phyloP scores from a whole-genome alignment of 2,113 vertebrate species.

The Kobus ellipsiprymnus region DNA sequence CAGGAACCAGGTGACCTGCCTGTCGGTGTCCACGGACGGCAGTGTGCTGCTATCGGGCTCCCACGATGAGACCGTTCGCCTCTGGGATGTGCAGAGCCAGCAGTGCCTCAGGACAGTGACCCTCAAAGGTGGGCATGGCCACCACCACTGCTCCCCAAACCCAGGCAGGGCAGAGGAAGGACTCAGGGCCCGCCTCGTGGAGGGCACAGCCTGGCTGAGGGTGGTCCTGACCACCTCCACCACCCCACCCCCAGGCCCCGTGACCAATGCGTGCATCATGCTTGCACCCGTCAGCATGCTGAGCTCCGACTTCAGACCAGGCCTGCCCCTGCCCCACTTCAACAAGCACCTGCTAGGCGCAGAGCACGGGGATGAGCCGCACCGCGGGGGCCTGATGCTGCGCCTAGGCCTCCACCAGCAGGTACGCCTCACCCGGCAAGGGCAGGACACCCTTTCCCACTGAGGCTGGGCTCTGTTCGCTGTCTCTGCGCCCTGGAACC shows the following conservation, averaged over 20 bases:
- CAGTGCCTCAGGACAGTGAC: conserved; percentile 90
- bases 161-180: not conserved
- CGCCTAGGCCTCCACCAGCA: conserved; percentile 86
- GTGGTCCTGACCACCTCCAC: not conserved
- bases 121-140: conserved; percentile 87
- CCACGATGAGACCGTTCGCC: conserved; percentile 90
- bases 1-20: conserved; percentile 94
- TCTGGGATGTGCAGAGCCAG: conserved; percentile 97
- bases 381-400: conserved; percentile 81
- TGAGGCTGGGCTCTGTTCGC: not conserved
- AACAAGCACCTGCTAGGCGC: conserved; percentile 88
- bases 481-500: not conserved
- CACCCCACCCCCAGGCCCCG: conserved; percentile 79
- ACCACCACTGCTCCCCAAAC: not conserved
- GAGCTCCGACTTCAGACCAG: conserved; percentile 88
- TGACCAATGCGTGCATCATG: conserved; percentile 90
- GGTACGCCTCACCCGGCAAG: conserved; percentile 74
- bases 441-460: not conserved
- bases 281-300: conserved; percentile 93
- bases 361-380: conserved; percentile 79
- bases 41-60: conserved; percentile 93
- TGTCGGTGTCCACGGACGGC: conserved; percentile 93
- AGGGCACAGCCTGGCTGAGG: no score
- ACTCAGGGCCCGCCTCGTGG: accelerated
- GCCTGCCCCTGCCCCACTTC: conserved; percentile 88